Evolutionary conservation across 2,888 invertebrate species (phyloP).

Genomic region (Amphipoea oculea): DNA sequence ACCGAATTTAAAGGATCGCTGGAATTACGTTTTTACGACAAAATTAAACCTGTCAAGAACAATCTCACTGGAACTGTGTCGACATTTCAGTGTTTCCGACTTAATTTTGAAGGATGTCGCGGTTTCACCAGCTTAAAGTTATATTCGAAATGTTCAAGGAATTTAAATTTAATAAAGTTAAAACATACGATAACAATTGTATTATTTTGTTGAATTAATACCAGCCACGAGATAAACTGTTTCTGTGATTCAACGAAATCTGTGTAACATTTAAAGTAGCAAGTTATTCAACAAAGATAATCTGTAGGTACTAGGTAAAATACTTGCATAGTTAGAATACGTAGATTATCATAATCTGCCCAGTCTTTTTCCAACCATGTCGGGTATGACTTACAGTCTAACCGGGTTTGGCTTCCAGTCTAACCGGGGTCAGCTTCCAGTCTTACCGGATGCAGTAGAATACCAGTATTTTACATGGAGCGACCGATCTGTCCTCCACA

Average conservation of each 20-base stretch:
- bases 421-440: neutral
- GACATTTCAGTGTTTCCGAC: slow-evolving; percentile 54
- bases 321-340: neutral
- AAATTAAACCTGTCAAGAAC: slow-evolving; percentile 71
- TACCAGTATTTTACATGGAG: neutral
- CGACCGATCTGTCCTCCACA: neutral
- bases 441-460: neutral
- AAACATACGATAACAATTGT: neutral
- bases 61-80: slow-evolving; percentile 62
- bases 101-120: slow-evolving; percentile 40
- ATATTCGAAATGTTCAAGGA: slow-evolving; percentile 9
- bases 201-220: neutral
- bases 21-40: slow-evolving; percentile 64
- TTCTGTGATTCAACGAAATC: neutral
- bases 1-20: slow-evolving; percentile 20
- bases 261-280: neutral
- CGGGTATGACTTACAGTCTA: neutral
- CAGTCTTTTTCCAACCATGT: neutral
- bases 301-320: neutral
- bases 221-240: neutral
- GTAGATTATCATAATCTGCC: neutral
- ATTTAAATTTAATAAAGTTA: neutral
- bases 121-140: slow-evolving; percentile 15
- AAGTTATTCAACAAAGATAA: neutral
- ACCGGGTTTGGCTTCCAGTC: neutral